Percentiles rank a stretch among this genome's conserved stretches.
Conservation (phyloP, 2,113 vertebrate genomes). For the Phyllostomus hastatus region DNA sequence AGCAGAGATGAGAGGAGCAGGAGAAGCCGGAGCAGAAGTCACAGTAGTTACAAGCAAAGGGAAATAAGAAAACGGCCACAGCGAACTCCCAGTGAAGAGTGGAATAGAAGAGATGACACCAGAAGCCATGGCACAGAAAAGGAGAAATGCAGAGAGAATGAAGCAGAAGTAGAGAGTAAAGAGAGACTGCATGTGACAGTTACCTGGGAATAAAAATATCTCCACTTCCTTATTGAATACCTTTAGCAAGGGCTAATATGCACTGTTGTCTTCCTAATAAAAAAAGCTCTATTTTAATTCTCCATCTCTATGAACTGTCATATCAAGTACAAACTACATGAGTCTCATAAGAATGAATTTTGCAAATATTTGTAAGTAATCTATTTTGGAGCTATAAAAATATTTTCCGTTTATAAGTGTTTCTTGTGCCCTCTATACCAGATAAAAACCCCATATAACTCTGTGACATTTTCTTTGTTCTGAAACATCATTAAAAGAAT, state of each 20-base stretch:
- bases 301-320: slow-evolving; percentile 60
- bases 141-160: slow-evolving; percentile 47
- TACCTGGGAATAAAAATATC: slow-evolving; percentile 46
- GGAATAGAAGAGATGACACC: slow-evolving; percentile 39
- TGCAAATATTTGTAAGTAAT: slow-evolving; percentile 67
- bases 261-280: slow-evolving; percentile 57
- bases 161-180: slow-evolving; percentile 78
- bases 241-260: slow-evolving; percentile 76
- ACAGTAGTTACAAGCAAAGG: slow-evolving; percentile 72
- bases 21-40: slow-evolving; percentile 53
- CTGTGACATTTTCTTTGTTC: slow-evolving; percentile 51
- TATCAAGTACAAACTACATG: slow-evolving; percentile 52
- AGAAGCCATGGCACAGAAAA: slow-evolving; percentile 69
- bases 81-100: slow-evolving; percentile 71
- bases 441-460: neutral
- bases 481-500: slow-evolving; percentile 69
- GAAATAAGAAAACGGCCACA: slow-evolving; percentile 70
- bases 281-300: slow-evolving; percentile 59
- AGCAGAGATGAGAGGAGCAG: slow-evolving; percentile 22
- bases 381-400: slow-evolving; percentile 62
- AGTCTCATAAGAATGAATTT: neutral
- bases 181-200: slow-evolving; percentile 65
- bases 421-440: slow-evolving; percentile 54
- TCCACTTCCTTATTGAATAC: slow-evolving; percentile 26
- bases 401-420: slow-evolving; percentile 67